Evolutionary conservation across 1,140 invertebrate genomes (phyloP), one percentile per base, ranked within the genome.

Genomic region (Drosophila virilis): DNA sequence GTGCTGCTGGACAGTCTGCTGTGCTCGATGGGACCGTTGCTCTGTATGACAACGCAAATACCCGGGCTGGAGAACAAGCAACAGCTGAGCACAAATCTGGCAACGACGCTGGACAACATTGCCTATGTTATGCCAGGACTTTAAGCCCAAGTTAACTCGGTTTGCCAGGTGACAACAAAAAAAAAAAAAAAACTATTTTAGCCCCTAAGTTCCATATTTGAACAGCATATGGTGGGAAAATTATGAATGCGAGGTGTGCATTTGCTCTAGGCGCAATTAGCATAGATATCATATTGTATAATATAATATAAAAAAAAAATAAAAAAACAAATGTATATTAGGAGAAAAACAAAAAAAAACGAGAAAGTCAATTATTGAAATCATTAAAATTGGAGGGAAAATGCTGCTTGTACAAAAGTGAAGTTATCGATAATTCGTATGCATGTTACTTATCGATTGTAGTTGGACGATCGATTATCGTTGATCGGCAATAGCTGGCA

Each of bases 101-200:
- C 95, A 5, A 94, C 95, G 73, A 97, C 97, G 32, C 94, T 99
- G 33, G 97, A 99, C 92, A 98, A 98, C 92, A 97, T 99, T 71
- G 98, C 98, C 0, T 99, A 98, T 91, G 97, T 99, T 74, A 99
- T 99, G 98, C 98, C 98, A 15, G 98, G 98, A 74, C 93, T 99
- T 32, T 98, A 95, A 94, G 78, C 6, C 22, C 37, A 57, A 12
- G 32, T 32, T 17, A 15, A 58, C 13, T 37, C 33, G 8, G 13
- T 17, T 46, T 42, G 43, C 12, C 38, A 58, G 45, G 1, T 45
- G 4, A 40, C 38, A 10, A 12, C 22, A 28, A 32, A 55, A 46
- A 17, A 9, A 9, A 37, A n/a, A 17, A 17, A 17, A 17, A 17
- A 17, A 1, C 17, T 37, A 15, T 37, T 37, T 38, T 17, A 46